Evolutionary conservation across 2,888 invertebrate species (phyloP).

Genomic region (Aleiodes alternator): DNA sequence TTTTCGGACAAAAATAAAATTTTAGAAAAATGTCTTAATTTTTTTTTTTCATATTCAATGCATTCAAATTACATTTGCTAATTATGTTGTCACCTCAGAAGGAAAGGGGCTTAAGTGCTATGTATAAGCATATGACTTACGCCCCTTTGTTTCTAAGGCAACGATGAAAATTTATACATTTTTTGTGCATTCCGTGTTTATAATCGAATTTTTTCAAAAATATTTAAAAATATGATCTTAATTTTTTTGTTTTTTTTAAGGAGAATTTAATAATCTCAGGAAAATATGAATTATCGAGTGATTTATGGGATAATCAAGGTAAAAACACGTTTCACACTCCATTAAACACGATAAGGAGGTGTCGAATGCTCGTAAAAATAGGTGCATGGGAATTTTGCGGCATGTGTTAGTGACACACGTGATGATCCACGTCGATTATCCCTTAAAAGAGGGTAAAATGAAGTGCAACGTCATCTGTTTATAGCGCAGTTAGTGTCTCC

Average conservation of each 20-base stretch:
- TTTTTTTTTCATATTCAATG: too few species aligned
- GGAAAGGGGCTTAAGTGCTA: too few species aligned
- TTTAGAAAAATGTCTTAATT: too few species aligned
- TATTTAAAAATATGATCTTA: too few species aligned
- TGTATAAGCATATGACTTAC: too few species aligned
- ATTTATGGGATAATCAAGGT: slow-evolving; percentile 22
- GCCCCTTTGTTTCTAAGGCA: too few species aligned
- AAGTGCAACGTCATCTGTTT: slow-evolving; percentile 37
- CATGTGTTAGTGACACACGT: slow-evolving; percentile 63
- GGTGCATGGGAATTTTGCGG: slow-evolving; percentile 70
- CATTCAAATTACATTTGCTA: too few species aligned
- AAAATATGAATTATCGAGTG: background rate
- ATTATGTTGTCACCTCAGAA: too few species aligned
- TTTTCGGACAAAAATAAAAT: background rate
- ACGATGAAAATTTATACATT: too few species aligned
- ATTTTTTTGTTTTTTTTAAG: background rate
- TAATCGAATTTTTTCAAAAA: too few species aligned
- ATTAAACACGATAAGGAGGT: slow-evolving; percentile 58
- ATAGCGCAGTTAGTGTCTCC: slow-evolving; percentile 52
- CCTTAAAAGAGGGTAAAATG: slow-evolving; percentile 19
- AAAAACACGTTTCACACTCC: slow-evolving; percentile 39
- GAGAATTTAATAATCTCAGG: too few species aligned
- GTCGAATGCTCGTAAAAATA: slow-evolving; percentile 15
- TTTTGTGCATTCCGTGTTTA: too few species aligned
- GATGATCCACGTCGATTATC: slow-evolving; percentile 53